phyloP scores from a whole-genome alignment of 2,888 invertebrate species.

The Drosophila falleni region DNA sequence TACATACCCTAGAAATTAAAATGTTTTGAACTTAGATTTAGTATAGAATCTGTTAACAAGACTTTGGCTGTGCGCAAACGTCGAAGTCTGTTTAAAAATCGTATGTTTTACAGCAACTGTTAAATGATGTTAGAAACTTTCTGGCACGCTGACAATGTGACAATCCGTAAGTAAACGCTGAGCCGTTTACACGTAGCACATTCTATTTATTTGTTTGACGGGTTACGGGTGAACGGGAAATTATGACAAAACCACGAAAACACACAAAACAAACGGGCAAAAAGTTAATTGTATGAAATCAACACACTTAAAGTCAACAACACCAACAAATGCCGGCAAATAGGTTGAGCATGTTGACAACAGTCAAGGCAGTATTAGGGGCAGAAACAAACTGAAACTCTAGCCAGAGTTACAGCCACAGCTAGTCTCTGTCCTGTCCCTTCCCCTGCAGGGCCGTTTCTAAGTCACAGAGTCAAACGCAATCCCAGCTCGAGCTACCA shows the following conservation, averaged over 20 bases:
- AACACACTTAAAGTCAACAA: constrained; percentile 80
- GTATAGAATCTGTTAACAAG: not conserved
- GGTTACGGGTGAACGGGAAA: constrained; percentile 50
- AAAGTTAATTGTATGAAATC: constrained; percentile 82
- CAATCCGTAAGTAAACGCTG: constrained; percentile 8
- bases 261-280: constrained; percentile 74
- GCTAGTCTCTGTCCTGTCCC: constrained; percentile 2
- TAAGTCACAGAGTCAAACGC: constrained; percentile 9
- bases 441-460: not conserved
- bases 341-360: constrained; percentile 60
- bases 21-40: not conserved
- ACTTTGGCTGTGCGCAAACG: constrained; percentile 9
- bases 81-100: constrained; percentile 26
- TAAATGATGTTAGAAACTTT: constrained; percentile 50
- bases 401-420: constrained; percentile 25
- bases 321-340: constrained; percentile 54
- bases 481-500: constrained; percentile 17
- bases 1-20: not conserved
- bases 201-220: constrained; percentile 16
- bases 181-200: constrained; percentile 1
- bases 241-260: constrained; percentile 54
- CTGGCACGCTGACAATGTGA: constrained; percentile 9
- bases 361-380: constrained; percentile 53
- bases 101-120: constrained; percentile 28
- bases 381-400: constrained; percentile 53